These are phyloP conservation scores for Perodicticus potto DNA, from an alignment of 2,797 vertebrate genomes.

Conservation along the genomic window DNA sequence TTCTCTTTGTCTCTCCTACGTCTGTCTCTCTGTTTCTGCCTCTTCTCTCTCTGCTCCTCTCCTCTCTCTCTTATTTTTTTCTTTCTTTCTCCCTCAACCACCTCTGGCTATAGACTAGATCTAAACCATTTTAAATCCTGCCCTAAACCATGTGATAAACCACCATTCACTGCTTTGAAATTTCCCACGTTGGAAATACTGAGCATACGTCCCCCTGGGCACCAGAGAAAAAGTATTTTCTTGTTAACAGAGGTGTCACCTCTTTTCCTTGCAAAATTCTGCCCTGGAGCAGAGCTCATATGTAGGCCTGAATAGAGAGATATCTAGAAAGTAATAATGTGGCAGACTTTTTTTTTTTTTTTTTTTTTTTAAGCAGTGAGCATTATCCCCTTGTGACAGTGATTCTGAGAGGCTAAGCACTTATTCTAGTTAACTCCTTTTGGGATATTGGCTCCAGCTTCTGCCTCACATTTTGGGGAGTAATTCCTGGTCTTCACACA, in stretches of 20 bases:
- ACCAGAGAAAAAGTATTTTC: background rate
- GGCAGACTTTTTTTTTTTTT: background rate
- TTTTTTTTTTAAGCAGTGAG: background rate
- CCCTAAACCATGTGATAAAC: slow-evolving; percentile 14
- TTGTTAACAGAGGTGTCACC: background rate
- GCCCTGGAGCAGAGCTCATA: background rate
- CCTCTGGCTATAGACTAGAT: background rate
- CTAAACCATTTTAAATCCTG: slow-evolving; percentile 12
- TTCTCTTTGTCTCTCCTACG: background rate
- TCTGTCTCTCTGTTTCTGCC: background rate
- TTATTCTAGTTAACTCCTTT: background rate
- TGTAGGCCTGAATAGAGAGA: background rate
- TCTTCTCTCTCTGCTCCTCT: background rate
- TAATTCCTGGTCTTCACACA: background rate
- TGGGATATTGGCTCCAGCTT: background rate
- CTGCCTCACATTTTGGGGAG: background rate
- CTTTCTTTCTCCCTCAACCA: background rate
- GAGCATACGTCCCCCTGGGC: background rate
- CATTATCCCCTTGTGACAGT: background rate
- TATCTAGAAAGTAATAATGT: background rate
- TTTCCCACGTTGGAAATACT: slow-evolving; percentile 2
- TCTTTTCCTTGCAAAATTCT: background rate
- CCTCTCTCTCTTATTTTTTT: accelerated
- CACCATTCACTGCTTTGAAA: background rate
- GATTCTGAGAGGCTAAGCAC: background rate